Base-by-base conservation (phyloP, 2,797 vertebrate species). In the Phrynocephalus forsythii region DNA sequence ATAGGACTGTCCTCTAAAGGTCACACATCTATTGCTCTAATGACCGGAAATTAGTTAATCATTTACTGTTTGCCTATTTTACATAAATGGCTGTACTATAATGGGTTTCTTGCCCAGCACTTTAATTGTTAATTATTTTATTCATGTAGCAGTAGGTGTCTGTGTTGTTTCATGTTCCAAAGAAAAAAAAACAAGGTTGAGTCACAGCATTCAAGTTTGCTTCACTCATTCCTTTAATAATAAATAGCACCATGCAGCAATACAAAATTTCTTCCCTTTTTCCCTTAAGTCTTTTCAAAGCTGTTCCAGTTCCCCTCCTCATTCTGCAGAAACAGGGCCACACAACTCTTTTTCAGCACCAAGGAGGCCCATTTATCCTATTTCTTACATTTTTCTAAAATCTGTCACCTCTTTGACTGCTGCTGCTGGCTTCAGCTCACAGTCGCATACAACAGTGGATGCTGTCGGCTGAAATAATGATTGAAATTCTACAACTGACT, bases 391-490 rank as follows among this genome's bases (percentile, higher is more conserved):
- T 92, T 91, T 86, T 88, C 71, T 67, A 83, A 76, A 63, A 52
- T 73, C 48, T 28, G 68, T 73, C 24, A 13, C 44, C 60, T 0
- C 79, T 87, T 63, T 82, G 0, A 75, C 33, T 79, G 26, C 52
- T 86, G n/a, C 76, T 84, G 44, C 18, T 22, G 0, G 5, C 38
- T 80, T 79, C 52, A 48, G 26, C 30, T 87, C 78, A 68, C 13
- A 72, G 82, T 24, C 13, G 52, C 33, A 44, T 76, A 90, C 20
- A 11, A 44, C 48, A 69, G 28, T 69, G 90, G 79, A 73, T 33
- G 73, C 0, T 0, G 0, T 30, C 9, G 52, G 10, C 0, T 0
- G n/a, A 84, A 89, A 86, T 0, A 0, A 9, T 71, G 28, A 84
- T 4, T 63, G 69, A 68, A 80, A 22, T 52, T 84, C 52, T 90